A percentile compares a stretch with the other conserved stretches of the same genome.
These are phyloP conservation scores for Selenia dentaria DNA, from an alignment of 2,888 invertebrate genomes.

Conservation along the genomic window DNA sequence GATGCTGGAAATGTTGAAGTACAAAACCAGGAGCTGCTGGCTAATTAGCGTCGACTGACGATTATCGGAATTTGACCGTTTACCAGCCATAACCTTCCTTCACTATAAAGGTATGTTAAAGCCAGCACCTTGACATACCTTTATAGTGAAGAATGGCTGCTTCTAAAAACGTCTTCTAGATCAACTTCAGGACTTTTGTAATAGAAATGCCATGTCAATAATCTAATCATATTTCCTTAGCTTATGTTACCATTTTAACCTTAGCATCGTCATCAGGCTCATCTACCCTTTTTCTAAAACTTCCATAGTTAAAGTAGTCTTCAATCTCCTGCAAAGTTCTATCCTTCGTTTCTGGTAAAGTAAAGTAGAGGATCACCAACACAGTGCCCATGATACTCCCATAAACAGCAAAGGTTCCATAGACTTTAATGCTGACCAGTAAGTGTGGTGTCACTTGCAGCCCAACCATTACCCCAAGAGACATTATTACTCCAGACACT, in stretches of 20 bases:
- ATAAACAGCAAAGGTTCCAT: conserved; percentile 60
- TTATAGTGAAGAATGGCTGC: too few species aligned
- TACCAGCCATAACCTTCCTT: too few species aligned
- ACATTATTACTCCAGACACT: conserved; percentile 44
- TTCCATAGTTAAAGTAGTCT: conserved; percentile 40
- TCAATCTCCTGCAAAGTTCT: conserved; percentile 47
- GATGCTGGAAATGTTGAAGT: too few species aligned
- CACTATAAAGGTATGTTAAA: too few species aligned
- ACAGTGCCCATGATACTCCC: conserved; percentile 36
- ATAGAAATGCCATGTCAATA: too few species aligned
- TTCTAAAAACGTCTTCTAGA: too few species aligned
- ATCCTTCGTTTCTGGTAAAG: conserved; percentile 47
- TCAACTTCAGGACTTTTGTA: too few species aligned
- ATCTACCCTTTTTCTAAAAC: conserved; percentile 34
- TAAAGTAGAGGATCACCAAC: conserved; percentile 38
- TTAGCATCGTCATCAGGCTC: conserved; percentile 40
- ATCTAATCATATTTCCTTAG: background rate
- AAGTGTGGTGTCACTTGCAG: conserved; percentile 49
- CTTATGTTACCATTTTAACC: conserved; percentile 5
- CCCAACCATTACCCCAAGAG: conserved; percentile 40
- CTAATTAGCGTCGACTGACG: too few species aligned
- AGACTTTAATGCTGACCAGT: conserved; percentile 43
- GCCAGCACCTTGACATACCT: too few species aligned
- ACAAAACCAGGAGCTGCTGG: too few species aligned
- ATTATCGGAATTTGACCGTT: too few species aligned